phyloP scores from a whole-genome alignment of 2,888 invertebrate genomes.

The Leptothorax acervorum region DNA sequence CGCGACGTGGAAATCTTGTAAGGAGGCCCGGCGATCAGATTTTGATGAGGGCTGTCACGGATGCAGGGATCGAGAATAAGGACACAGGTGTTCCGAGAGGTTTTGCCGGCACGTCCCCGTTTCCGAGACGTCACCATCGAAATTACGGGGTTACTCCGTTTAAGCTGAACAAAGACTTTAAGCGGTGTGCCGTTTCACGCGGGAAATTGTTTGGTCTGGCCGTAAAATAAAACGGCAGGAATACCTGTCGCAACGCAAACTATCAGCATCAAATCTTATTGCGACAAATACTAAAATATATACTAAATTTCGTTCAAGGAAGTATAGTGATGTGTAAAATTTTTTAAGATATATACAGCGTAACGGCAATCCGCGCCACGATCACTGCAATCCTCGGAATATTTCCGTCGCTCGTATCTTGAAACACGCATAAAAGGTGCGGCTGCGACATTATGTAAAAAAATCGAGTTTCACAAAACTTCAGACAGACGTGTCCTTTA shows the following conservation, averaged over 20 bases:
- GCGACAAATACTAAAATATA: background rate
- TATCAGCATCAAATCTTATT: background rate
- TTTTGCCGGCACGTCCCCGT: constrained; percentile 43
- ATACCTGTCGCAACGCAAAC: background rate
- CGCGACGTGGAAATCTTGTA: constrained; percentile 15
- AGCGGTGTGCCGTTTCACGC: constrained; percentile 32
- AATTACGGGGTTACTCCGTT: constrained; percentile 41
- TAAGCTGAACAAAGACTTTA: constrained; percentile 21
- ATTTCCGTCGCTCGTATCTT: background rate
- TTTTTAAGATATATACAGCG: background rate
- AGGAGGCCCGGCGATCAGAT: constrained; percentile 14
- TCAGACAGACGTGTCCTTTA: background rate
- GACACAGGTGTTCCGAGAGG: constrained; percentile 42
- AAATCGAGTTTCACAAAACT: background rate
- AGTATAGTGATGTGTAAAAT: background rate
- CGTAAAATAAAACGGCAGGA: background rate
- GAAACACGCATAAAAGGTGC: constrained; percentile 22
- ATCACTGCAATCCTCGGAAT: constrained; percentile 1
- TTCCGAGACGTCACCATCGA: constrained; percentile 24
- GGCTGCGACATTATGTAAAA: constrained; percentile 21
- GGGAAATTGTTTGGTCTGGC: background rate
- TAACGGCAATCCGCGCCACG: background rate
- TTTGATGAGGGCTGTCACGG: constrained; percentile 40
- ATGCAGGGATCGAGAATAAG: constrained; percentile 46
- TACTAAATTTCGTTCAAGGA: background rate